Conservation (phyloP, 2,797 vertebrate species). For the Cottoperca gobio region DNA sequence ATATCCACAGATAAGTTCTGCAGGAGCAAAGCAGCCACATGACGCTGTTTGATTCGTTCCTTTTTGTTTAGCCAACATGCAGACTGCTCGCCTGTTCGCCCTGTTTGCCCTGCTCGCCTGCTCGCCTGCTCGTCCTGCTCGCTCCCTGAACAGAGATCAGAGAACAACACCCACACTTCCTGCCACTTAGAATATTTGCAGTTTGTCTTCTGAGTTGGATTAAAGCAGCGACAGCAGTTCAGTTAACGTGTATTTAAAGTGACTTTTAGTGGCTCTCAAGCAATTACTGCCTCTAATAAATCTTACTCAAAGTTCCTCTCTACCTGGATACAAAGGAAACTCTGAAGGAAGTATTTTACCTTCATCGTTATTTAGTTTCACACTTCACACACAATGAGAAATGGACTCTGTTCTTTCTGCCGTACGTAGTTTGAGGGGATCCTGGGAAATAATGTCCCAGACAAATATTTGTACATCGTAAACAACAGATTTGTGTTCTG, state of each 20-base stretch:
- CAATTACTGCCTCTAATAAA: neutral
- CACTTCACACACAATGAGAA: neutral
- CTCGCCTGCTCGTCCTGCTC: too few species aligned
- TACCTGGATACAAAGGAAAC: neutral
- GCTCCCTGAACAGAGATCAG: neutral
- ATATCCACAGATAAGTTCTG: too few species aligned
- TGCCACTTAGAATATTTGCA: neutral
- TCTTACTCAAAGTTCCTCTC: neutral
- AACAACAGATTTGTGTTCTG: slow-evolving; percentile 21
- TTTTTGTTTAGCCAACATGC: too few species aligned
- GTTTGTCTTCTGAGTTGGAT: neutral
- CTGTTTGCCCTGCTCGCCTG: too few species aligned
- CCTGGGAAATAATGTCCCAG: slow-evolving; percentile 35
- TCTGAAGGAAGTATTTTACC: slow-evolving; percentile 14
- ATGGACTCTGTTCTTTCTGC: neutral
- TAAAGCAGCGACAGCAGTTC: neutral
- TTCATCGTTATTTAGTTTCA: neutral
- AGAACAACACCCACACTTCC: neutral
- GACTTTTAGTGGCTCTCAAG: neutral
- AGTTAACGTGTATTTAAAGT: neutral
- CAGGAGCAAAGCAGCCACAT: too few species aligned
- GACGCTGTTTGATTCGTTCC: too few species aligned
- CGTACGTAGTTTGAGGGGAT: slow-evolving; percentile 1
- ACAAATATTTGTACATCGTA: slow-evolving; percentile 20
- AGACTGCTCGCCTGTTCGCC: too few species aligned